A percentile compares a stretch with the other conserved stretches of the same genome.
Conservation (phyloP, 2,888 invertebrate species). For the Mayetiola destructor region DNA sequence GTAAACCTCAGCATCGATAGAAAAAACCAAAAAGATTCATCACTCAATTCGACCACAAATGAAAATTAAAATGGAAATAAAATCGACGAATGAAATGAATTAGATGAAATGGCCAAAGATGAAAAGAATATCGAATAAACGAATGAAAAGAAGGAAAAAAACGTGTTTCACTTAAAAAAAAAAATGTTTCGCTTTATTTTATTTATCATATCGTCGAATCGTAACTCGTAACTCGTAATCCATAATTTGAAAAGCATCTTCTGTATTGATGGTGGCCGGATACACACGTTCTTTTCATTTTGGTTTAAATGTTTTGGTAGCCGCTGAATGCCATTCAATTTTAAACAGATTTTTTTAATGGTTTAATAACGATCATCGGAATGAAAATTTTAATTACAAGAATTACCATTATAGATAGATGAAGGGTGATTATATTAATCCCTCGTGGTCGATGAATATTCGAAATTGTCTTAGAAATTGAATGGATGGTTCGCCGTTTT, state of each 20-base stretch:
- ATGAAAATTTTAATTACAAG: constrained; percentile 15
- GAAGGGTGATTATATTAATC: constrained; percentile 15
- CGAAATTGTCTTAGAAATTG: constrained; percentile 7
- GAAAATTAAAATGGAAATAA: background rate
- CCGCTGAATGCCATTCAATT: constrained; percentile 11
- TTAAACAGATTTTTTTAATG: constrained; percentile 15
- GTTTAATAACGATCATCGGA: constrained; percentile 14
- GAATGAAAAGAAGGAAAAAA: background rate
- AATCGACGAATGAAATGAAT: constrained; percentile 2
- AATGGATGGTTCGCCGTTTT: too few relatives aligned
- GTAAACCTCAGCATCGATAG: background rate
- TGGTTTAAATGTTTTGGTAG: background rate
- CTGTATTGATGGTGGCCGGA: too few relatives aligned
- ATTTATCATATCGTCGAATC: background rate
- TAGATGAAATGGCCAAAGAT: background rate
- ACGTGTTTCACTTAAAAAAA: too few relatives aligned
- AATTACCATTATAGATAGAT: constrained; percentile 14
- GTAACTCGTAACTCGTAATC: too few relatives aligned
- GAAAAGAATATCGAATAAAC: too few relatives aligned
- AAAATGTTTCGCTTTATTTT: background rate
- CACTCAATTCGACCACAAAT: background rate
- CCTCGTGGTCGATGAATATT: constrained; percentile 11
- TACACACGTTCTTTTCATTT: background rate
- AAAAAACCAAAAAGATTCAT: background rate
- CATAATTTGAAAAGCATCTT: too few relatives aligned